A percentile compares a stretch with the other conserved stretches of the same genome.
phyloP scores from a whole-genome alignment of 2,888 invertebrate genomes.

The Cyrtodaria siliqua region DNA sequence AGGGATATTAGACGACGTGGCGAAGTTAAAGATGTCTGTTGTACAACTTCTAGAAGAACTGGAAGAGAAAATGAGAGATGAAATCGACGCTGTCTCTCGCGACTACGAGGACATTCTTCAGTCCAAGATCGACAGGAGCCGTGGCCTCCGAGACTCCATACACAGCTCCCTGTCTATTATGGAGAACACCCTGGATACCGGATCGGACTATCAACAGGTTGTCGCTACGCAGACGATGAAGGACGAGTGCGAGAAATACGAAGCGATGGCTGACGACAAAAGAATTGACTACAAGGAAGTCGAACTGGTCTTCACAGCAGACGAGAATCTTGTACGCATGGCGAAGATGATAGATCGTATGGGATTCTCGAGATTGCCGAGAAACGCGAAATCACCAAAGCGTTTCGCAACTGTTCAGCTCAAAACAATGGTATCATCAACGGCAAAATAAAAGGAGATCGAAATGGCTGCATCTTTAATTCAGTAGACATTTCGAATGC shows the following conservation, averaged over 20 bases:
- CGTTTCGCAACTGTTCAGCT: slow-evolving; percentile 54
- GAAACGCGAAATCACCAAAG: slow-evolving; percentile 52
- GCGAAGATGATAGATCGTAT: slow-evolving; percentile 55
- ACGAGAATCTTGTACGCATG: slow-evolving; percentile 55
- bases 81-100: slow-evolving; percentile 51
- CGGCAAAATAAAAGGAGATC: slow-evolving; percentile 59
- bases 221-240: slow-evolving; percentile 49
- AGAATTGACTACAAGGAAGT: slow-evolving; percentile 61
- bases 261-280: slow-evolving; percentile 58
- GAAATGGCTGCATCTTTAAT: slow-evolving; percentile 60
- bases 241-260: slow-evolving; percentile 56
- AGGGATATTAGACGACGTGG: slow-evolving; percentile 43
- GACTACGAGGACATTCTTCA: slow-evolving; percentile 63
- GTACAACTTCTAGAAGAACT: slow-evolving; percentile 59
- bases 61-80: slow-evolving; percentile 61
- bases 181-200: slow-evolving; percentile 38
- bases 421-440: slow-evolving; percentile 61
- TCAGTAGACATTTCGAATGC: slow-evolving; percentile 57
- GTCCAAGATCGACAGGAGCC: slow-evolving; percentile 53
- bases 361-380: slow-evolving; percentile 57
- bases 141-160: slow-evolving; percentile 53
- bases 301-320: slow-evolving; percentile 53
- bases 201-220: slow-evolving; percentile 55
- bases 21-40: slow-evolving; percentile 49
- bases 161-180: slow-evolving; percentile 48